Evolutionary conservation across 1,140 invertebrate species (phyloP).

Genomic region (Galleria mellonella): DNA sequence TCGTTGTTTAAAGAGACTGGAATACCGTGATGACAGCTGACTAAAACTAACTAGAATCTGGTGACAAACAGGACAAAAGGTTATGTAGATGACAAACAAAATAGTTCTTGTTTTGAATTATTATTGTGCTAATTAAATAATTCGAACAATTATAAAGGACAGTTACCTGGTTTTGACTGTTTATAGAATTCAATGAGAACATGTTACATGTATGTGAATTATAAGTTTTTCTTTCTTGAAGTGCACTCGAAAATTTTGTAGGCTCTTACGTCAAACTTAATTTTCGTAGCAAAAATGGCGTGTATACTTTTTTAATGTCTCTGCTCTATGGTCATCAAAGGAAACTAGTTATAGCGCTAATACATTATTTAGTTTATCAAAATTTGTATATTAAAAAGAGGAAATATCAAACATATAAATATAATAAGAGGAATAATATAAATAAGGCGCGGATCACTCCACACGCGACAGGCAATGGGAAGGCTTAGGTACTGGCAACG

Average conservation of each 20-base stretch:
- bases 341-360: background rate
- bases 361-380: no score
- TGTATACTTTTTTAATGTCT: slow-evolving; percentile 4
- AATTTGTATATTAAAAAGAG: no score
- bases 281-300: slow-evolving; percentile 51
- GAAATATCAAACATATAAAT: no score
- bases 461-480: no score
- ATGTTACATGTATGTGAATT: slow-evolving; percentile 68
- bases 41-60: slow-evolving; percentile 71
- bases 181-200: slow-evolving; percentile 73
- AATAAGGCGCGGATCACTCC: no score
- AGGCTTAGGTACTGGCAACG: no score
- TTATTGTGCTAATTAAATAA: background rate
- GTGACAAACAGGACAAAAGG: slow-evolving; percentile 40
- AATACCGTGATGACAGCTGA: slow-evolving; percentile 63
- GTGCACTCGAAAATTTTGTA: slow-evolving; percentile 73
- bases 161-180: slow-evolving; percentile 68
- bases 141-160: background rate
- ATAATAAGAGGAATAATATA: no score
- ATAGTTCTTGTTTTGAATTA: slow-evolving; percentile 4
- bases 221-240: slow-evolving; percentile 51
- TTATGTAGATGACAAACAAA: slow-evolving; percentile 55
- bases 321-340: slow-evolving; percentile 13
- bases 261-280: slow-evolving; percentile 61
- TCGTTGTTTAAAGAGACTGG: slow-evolving; percentile 60